Evolutionary conservation across 2,113 vertebrate species (phyloP).

Genomic region (Anolis carolinensis): DNA sequence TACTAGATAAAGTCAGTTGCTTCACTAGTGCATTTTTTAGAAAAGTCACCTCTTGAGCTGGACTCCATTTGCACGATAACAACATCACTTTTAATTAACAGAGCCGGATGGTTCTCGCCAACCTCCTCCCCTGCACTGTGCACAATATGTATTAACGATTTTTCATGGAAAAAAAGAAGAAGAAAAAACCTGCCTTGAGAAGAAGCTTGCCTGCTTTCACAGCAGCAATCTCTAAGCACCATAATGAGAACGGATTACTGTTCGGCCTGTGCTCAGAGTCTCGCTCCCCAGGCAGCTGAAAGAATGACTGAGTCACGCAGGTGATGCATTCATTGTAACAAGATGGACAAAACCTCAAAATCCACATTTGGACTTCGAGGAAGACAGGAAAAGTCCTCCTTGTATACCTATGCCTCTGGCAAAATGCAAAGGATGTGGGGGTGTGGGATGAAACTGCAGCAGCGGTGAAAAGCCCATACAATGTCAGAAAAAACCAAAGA

Average conservation of each 20-base stretch:
- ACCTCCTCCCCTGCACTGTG: neutral
- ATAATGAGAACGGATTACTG: conserved; percentile 57
- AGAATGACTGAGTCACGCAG: conserved; percentile 56
- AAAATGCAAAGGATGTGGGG: neutral
- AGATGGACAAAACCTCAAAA: conserved; percentile 38
- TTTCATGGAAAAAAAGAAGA: neutral
- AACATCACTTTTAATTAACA: conserved; percentile 41
- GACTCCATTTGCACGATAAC: conserved; percentile 2
- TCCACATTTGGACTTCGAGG: neutral
- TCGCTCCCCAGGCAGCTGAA: conserved; percentile 31
- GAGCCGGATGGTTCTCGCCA: conserved; percentile 20
- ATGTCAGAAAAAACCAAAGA: neutral
- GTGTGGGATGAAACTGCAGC: neutral
- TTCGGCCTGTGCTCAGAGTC: conserved; percentile 50
- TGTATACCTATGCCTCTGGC: neutral
- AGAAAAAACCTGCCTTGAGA: conserved; percentile 44
- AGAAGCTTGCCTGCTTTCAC: conserved; percentile 59
- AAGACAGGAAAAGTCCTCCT: neutral
- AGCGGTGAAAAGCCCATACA: neutral
- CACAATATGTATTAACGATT: neutral
- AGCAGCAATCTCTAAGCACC: conserved; percentile 38
- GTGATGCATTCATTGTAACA: conserved; percentile 40
- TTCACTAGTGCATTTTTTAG: neutral
- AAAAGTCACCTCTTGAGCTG: neutral
- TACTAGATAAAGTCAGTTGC: neutral